phyloP scores from a whole-genome alignment of 2,113 vertebrate species.

The Chitala chitala region DNA sequence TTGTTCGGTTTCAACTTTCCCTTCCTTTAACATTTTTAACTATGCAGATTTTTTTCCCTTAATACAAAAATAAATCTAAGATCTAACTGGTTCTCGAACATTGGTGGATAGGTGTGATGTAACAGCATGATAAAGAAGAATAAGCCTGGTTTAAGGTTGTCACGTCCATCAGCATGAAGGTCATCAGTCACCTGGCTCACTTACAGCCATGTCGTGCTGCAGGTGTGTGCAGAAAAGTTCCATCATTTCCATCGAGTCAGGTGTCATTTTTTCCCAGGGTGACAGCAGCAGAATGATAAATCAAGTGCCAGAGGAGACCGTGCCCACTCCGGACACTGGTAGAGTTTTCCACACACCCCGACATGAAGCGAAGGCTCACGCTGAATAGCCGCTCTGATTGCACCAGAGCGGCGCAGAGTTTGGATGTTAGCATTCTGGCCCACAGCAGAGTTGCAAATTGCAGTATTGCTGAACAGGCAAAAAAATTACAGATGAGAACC shows the following conservation, averaged over 20 bases:
- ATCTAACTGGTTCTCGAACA: slow-evolving; percentile 3
- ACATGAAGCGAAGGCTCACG: slow-evolving; percentile 4
- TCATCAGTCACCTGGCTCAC: neutral
- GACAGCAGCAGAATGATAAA: neutral
- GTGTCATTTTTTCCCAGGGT: neutral
- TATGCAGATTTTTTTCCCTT: slow-evolving; percentile 13
- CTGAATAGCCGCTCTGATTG: neutral
- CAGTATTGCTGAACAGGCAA: neutral
- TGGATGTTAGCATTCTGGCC: neutral
- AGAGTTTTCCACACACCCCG: neutral
- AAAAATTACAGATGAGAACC: neutral
- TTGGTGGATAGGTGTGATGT: neutral
- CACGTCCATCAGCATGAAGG: neutral
- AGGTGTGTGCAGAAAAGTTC: slow-evolving; percentile 9
- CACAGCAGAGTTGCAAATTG: neutral
- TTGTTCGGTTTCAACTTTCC: neutral
- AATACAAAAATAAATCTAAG: neutral
- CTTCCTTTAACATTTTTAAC: neutral
- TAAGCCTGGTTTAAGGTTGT: neutral
- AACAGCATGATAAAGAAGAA: neutral
- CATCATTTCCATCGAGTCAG: neutral
- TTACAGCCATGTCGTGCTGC: neutral
- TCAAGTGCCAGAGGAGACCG: neutral
- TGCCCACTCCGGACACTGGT: neutral
- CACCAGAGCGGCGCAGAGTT: neutral